A percentile compares a stretch with the other conserved stretches of the same genome.
phyloP scores from a whole-genome alignment of 2,888 invertebrate genomes.

The Apantesis nais region DNA sequence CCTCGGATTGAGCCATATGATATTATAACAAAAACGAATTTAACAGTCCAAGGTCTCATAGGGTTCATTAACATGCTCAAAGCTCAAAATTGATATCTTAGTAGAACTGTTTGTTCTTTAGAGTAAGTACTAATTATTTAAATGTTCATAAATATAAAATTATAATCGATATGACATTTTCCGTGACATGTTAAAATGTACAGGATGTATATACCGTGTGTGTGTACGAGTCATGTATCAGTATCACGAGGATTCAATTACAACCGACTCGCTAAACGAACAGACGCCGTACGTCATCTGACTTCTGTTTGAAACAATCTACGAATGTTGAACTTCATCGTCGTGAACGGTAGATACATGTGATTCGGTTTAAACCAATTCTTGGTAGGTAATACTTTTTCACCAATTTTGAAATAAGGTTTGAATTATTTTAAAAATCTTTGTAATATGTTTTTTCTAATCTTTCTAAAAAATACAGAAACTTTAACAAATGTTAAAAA shows the following conservation, averaged over 20 bases:
- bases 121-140: conserved; percentile 7
- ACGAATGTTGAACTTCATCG: conserved; percentile 37
- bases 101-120: background rate
- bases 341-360: conserved; percentile 15
- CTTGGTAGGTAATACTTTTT: background rate
- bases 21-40: background rate
- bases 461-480: background rate
- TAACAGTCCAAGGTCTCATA: background rate
- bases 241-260: conserved; percentile 83
- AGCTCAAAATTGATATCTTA: background rate
- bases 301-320: conserved; percentile 39
- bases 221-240: conserved; percentile 54
- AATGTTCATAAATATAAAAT: conserved; percentile 3
- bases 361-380: background rate
- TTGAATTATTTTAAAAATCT: background rate
- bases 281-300: conserved; percentile 53
- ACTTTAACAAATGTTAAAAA: background rate
- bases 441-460: background rate
- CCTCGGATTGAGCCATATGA: background rate
- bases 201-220: conserved; percentile 25
- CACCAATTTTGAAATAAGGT: background rate
- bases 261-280: conserved; percentile 70
- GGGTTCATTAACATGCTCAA: background rate
- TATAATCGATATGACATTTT: conserved; percentile 31
- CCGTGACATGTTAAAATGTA: conserved; percentile 41